phyloP scores from a whole-genome alignment of 2,888 invertebrate genomes.

The Beris chalybata region DNA sequence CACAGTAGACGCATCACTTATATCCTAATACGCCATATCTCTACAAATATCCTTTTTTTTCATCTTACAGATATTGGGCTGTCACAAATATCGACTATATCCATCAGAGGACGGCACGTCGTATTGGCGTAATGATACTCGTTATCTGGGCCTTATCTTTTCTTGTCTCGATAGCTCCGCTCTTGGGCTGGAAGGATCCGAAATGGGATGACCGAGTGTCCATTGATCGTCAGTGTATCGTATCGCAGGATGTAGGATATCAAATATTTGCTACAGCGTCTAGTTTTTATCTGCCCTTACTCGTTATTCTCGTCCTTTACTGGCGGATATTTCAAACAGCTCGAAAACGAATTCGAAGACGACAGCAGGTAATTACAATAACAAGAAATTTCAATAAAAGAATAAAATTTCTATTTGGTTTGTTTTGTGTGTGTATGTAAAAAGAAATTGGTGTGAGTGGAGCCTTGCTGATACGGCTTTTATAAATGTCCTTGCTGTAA shows the following conservation, averaged over 20 bases:
- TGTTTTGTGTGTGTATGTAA: conserved; percentile 5
- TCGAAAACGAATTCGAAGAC: conserved; percentile 76
- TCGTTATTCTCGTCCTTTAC: conserved; percentile 85
- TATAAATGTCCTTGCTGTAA: no score
- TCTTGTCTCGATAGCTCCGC: conserved; percentile 83
- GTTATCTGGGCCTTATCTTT: conserved; percentile 83
- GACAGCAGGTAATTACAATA: conserved; percentile 58
- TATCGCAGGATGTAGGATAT: conserved; percentile 82
- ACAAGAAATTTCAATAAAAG: neutral
- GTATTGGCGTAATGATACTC: conserved; percentile 79
- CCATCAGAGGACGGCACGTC: conserved; percentile 74
- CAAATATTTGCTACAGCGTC: conserved; percentile 89
- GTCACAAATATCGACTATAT: conserved; percentile 96
- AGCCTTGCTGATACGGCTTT: no score
- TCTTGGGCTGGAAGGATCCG: conserved; percentile 79
- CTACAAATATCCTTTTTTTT: no score
- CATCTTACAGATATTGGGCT: conserved; percentile 85
- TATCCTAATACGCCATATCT: no score
- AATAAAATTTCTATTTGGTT: neutral
- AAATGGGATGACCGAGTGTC: conserved; percentile 62
- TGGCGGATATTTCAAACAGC: conserved; percentile 91
- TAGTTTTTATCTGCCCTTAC: conserved; percentile 87
- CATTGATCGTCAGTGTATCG: conserved; percentile 71
- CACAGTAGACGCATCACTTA: no score
- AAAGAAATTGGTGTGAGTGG: neutral